These are phyloP conservation scores for Arion vulgaris DNA, from an alignment of 1,140 invertebrate species.

Conservation along the genomic window DNA sequence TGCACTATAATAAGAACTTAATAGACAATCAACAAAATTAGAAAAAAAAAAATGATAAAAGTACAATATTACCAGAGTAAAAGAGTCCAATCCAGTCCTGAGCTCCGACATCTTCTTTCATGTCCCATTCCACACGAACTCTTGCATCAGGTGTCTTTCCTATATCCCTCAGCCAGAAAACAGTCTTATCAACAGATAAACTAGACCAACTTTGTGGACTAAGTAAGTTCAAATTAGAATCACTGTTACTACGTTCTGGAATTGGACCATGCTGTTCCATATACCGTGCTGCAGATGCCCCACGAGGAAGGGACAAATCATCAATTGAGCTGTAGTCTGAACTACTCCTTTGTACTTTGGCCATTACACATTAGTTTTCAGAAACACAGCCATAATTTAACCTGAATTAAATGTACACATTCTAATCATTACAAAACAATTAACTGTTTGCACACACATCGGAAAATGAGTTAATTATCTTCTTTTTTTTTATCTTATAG, in stretches of 20 bases:
- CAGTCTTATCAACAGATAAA: conserved; percentile 51
- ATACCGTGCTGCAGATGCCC: conserved; percentile 38
- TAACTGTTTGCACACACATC: too few relatives aligned
- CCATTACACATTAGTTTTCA: conserved; percentile 41
- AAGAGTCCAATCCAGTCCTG: conserved; percentile 73
- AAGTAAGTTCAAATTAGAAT: conserved; percentile 55
- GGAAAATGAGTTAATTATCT: too few relatives aligned
- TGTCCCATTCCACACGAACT: conserved; percentile 70
- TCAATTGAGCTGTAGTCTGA: conserved; percentile 55
- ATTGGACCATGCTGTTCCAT: conserved; percentile 40
- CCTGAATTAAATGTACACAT: background rate
- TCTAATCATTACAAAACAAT: too few relatives aligned
- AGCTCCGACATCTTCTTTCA: conserved; percentile 68
- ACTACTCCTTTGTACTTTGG: conserved; percentile 41
- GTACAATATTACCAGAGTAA: conserved; percentile 60
- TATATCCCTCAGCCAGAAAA: conserved; percentile 43
- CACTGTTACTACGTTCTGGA: conserved; percentile 61
- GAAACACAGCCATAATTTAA: background rate
- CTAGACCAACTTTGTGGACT: conserved; percentile 54
- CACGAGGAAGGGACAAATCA: conserved; percentile 60
- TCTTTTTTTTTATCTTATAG: too few relatives aligned
- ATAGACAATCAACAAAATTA: background rate
- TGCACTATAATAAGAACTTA: too few relatives aligned
- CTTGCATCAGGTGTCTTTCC: conserved; percentile 43
- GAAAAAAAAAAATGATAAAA: background rate